These are phyloP conservation scores for Drosophila cracens DNA, from an alignment of 2,888 invertebrate genomes.

Conservation along the genomic window DNA sequence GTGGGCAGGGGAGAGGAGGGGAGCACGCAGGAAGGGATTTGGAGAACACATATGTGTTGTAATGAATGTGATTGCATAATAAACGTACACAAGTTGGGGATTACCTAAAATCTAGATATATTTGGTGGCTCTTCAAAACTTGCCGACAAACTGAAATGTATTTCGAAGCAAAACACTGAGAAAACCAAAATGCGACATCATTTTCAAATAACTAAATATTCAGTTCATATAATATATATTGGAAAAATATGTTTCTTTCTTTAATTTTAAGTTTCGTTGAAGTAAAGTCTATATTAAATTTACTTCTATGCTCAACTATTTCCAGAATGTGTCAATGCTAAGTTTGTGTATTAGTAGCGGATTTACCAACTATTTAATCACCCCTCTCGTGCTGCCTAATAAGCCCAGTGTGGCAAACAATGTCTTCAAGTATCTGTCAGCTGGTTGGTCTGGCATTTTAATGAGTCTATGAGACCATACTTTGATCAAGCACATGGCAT, in stretches of 20 bases:
- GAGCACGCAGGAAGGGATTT: conserved; percentile 26
- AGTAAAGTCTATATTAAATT: not conserved
- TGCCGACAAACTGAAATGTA: not conserved
- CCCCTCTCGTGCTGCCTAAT: not conserved
- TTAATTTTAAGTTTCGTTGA: no score
- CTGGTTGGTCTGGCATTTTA: conserved; percentile 49
- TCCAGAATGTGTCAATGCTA: not conserved
- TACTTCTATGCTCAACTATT: not conserved
- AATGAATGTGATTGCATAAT: conserved; percentile 20
- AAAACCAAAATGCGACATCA: not conserved
- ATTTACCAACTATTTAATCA: not conserved
- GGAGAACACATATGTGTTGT: conserved; percentile 23
- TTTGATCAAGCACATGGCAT: conserved; percentile 49
- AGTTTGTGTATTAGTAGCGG: not conserved
- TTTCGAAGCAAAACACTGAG: no score
- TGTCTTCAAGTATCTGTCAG: conserved; percentile 45
- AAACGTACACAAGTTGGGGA: conserved; percentile 2
- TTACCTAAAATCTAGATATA: not conserved
- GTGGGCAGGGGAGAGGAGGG: fast-evolving
- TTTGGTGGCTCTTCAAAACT: not conserved
- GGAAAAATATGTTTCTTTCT: not conserved
- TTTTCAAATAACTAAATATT: not conserved
- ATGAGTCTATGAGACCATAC: conserved; percentile 34
- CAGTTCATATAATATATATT: not conserved
- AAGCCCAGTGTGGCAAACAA: conserved; percentile 17